Conservation (phyloP, 2,113 vertebrate species). For the Peromyscus leucopus region DNA sequence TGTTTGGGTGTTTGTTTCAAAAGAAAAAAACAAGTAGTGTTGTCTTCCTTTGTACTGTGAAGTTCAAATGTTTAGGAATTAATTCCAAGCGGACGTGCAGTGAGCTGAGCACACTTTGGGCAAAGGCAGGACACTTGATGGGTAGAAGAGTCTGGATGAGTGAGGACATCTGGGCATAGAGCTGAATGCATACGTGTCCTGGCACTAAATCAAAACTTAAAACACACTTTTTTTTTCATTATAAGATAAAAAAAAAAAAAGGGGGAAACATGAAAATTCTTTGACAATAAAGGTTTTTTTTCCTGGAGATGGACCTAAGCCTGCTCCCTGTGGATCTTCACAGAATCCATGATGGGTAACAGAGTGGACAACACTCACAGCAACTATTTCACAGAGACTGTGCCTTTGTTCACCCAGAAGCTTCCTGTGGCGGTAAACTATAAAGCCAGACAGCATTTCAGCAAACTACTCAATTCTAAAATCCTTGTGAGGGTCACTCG, state of each 20-base stretch:
- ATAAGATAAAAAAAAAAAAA: not conserved
- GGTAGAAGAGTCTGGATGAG: too few species aligned
- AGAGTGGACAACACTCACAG: not conserved
- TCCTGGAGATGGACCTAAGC: not conserved
- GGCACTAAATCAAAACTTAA: not conserved
- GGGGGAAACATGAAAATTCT: not conserved
- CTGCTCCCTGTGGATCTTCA: not conserved
- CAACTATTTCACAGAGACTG: not conserved
- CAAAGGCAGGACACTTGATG: not conserved
- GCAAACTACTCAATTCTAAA: constrained; percentile 20
- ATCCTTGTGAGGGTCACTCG: not conserved
- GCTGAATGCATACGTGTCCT: not conserved
- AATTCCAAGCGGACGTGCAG: not conserved
- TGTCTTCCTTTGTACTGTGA: constrained; percentile 3
- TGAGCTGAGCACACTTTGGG: not conserved
- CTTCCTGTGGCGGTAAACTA: not conserved
- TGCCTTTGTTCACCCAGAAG: fast-evolving
- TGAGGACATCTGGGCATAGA: not conserved
- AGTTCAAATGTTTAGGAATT: constrained; percentile 26
- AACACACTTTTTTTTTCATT: not conserved
- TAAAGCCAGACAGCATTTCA: not conserved
- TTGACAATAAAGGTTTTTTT: not conserved
- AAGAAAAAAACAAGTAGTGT: not conserved
- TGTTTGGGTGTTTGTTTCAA: not conserved
- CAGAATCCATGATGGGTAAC: not conserved